Conservation (phyloP, 2,888 invertebrate genomes). For the Alloplasta piceator region DNA sequence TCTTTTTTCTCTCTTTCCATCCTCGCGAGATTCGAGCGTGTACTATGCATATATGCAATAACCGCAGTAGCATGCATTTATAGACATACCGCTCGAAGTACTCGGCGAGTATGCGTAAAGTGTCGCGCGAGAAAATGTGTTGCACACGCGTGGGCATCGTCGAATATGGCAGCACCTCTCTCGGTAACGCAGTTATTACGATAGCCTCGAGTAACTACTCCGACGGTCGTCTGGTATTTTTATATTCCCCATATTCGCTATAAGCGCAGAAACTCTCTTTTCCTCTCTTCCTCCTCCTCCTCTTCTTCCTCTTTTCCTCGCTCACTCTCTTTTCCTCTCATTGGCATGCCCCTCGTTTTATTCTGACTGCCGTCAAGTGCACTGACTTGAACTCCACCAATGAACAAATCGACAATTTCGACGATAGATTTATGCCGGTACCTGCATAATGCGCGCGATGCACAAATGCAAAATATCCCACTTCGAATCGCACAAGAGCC, state of each 20-base stretch:
- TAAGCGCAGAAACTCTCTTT: slow-evolving; percentile 19
- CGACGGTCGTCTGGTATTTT: slow-evolving; percentile 33
- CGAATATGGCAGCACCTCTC: slow-evolving; percentile 37
- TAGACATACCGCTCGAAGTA: slow-evolving; percentile 6
- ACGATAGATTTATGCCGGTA: slow-evolving; percentile 64
- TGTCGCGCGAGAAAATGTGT: slow-evolving; percentile 4
- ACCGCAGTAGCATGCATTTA: slow-evolving; percentile 48
- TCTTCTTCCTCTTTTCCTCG: background rate
- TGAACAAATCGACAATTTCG: slow-evolving; percentile 47
- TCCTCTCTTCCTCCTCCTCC: slow-evolving; percentile 1
- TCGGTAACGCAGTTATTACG: slow-evolving; percentile 43
- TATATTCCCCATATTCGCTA: slow-evolving; percentile 21
- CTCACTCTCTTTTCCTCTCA: slow-evolving; percentile 7
- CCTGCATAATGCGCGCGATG: slow-evolving; percentile 57
- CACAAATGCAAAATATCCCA: slow-evolving; percentile 16
- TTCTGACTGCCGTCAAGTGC: slow-evolving; percentile 56
- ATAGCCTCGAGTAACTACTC: slow-evolving; percentile 18
- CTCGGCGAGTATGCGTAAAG: background rate
- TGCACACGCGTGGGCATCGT: slow-evolving; percentile 41
- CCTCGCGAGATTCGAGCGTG: background rate
- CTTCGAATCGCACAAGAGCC: slow-evolving; percentile 17
- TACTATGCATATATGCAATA: slow-evolving; percentile 38
- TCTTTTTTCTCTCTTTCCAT: slow-evolving; percentile 30
- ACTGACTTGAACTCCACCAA: background rate
- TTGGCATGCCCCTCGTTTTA: slow-evolving; percentile 30